Evolutionary conservation across 2,797 vertebrate species (phyloP).

Genomic region (Mormyrus hasselquistii): DNA sequence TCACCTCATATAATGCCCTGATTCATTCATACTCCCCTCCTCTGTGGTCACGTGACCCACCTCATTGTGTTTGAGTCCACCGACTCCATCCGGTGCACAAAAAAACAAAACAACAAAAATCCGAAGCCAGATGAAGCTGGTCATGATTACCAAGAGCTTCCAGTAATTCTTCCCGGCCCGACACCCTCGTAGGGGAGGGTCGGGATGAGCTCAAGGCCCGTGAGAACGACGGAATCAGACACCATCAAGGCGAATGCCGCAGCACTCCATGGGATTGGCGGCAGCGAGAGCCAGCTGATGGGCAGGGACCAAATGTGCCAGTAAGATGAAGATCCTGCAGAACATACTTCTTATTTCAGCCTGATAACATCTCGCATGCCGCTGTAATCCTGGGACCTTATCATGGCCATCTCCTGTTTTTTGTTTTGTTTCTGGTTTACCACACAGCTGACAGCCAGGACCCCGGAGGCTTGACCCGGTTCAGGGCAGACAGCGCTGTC

Average conservation of each 20-base stretch:
- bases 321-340: not conserved
- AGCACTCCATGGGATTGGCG: not conserved
- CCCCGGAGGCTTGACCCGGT: not conserved
- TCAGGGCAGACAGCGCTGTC: not conserved
- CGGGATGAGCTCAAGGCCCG: not conserved
- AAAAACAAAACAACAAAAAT: not conserved
- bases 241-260: not conserved
- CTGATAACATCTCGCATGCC: not conserved
- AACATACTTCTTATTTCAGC: not conserved
- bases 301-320: not conserved
- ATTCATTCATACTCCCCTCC: slow-evolving; percentile 15
- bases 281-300: not conserved
- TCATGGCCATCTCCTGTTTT: not conserved
- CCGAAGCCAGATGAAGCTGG: slow-evolving; percentile 14
- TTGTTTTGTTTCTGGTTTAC: not conserved
- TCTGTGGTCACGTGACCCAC: not conserved
- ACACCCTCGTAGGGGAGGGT: not conserved
- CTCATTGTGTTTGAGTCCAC: slow-evolving; percentile 8
- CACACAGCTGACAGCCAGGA: not conserved
- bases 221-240: not conserved
- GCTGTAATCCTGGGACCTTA: not conserved
- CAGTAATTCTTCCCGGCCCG: slow-evolving; percentile 6
- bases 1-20: not conserved
- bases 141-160: slow-evolving; percentile 13
- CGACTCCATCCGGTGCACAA: slow-evolving; percentile 5